Conservation (phyloP, 2,113 vertebrate species). For the Zeus faber region DNA sequence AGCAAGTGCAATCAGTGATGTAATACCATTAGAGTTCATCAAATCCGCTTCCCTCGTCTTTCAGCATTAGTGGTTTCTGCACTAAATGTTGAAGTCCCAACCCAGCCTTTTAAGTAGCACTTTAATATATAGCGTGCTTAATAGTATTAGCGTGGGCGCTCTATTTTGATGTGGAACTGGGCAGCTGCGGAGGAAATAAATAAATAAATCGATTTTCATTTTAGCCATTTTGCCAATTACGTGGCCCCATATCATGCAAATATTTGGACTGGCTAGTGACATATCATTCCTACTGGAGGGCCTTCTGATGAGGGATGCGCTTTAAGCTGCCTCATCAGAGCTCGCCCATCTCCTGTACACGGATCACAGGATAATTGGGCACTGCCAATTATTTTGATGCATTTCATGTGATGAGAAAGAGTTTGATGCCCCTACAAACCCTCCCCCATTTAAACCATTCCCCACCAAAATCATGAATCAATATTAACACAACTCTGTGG, state of each 20-base stretch:
- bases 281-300: constrained; percentile 42
- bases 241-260: constrained; percentile 19
- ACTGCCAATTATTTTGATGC: constrained; percentile 63
- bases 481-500: constrained; percentile 31
- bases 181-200: neutral
- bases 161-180: constrained; percentile 4
- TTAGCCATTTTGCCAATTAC: neutral
- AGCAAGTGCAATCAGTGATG: too few relatives aligned
- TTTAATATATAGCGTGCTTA: too few relatives aligned
- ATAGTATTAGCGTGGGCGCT: too few relatives aligned
- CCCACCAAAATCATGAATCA: constrained; percentile 36
- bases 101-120: too few relatives aligned
- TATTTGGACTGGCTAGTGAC: constrained; percentile 32
- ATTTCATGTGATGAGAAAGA: constrained; percentile 44
- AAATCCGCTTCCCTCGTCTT: too few relatives aligned
- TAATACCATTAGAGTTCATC: too few relatives aligned
- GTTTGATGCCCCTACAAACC: constrained; percentile 40
- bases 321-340: constrained; percentile 38
- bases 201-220: neutral
- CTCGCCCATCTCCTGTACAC: constrained; percentile 33
- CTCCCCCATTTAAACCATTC: constrained; percentile 16
- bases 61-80: too few relatives aligned
- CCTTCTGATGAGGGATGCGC: constrained; percentile 47
- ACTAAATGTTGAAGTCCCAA: too few relatives aligned
- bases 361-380: constrained; percentile 63